Evolutionary conservation across 2,113 vertebrate genomes (phyloP).

Genomic region (Rostratula benghalensis): DNA sequence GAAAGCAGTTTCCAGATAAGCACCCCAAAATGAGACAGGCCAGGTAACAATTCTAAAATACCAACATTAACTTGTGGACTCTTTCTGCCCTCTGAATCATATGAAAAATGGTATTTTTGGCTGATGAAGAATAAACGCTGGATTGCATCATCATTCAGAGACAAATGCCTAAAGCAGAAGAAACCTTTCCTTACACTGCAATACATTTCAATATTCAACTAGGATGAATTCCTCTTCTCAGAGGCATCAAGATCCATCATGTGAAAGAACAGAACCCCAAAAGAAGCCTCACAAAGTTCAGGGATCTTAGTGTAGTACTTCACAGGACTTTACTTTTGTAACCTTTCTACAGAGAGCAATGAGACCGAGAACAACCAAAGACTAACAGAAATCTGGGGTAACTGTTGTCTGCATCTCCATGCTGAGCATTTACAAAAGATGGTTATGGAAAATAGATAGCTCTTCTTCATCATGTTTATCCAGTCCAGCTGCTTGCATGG

Average conservation of each 20-base stretch:
- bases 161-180: not conserved
- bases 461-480: not conserved
- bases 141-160: not conserved
- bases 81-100: not conserved
- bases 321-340: not conserved
- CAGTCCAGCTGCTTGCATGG: not conserved
- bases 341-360: not conserved
- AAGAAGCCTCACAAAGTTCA: not conserved
- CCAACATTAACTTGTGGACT: not conserved
- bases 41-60: not conserved
- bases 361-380: not conserved
- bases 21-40: not conserved
- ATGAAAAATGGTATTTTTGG: not conserved
- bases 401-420: not conserved
- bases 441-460: not conserved
- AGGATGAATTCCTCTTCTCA: not conserved
- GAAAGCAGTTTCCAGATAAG: not conserved
- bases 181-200: not conserved
- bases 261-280: not conserved
- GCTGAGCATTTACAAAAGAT: not conserved
- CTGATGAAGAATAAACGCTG: not conserved
- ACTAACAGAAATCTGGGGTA: not conserved
- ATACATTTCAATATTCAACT: not conserved
- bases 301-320: not conserved
- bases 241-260: not conserved